These are phyloP conservation scores for Watsonalla binaria DNA, from an alignment of 2,888 invertebrate species.

Conservation along the genomic window DNA sequence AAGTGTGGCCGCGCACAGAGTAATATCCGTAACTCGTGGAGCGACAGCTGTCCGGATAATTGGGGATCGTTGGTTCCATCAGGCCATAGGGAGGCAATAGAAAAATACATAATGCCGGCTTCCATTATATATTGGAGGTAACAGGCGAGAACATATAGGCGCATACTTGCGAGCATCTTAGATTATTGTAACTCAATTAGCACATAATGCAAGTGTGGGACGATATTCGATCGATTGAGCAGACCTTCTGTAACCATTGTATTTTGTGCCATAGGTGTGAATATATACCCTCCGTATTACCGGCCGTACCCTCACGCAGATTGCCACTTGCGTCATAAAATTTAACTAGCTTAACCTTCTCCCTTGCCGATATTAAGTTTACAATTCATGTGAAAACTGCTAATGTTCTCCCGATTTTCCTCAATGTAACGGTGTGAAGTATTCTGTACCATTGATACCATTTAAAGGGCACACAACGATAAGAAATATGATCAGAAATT, in stretches of 20 bases:
- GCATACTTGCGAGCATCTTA: too few species aligned
- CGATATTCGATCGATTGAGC: too few species aligned
- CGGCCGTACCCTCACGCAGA: conserved; percentile 1
- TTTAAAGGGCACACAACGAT: neutral
- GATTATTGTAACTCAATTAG: too few species aligned
- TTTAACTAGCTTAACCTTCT: neutral
- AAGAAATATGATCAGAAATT: neutral
- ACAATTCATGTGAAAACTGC: neutral
- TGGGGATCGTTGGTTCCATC: conserved; percentile 1
- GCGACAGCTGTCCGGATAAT: conserved; percentile 2
- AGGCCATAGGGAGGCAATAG: neutral
- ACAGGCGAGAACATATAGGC: too few species aligned
- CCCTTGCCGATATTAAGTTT: neutral
- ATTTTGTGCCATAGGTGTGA: neutral
- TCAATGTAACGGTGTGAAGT: neutral
- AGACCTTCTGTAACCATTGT: too few species aligned
- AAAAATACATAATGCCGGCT: too few species aligned
- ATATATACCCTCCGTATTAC: conserved; percentile 1
- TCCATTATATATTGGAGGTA: too few species aligned
- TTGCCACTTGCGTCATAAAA: neutral
- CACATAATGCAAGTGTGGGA: too few species aligned
- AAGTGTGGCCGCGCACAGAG: neutral
- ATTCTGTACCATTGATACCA: neutral
- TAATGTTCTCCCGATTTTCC: neutral
- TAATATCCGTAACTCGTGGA: neutral